Evolutionary conservation across 2,797 vertebrate genomes (phyloP).

Genomic region (Periparus ater): DNA sequence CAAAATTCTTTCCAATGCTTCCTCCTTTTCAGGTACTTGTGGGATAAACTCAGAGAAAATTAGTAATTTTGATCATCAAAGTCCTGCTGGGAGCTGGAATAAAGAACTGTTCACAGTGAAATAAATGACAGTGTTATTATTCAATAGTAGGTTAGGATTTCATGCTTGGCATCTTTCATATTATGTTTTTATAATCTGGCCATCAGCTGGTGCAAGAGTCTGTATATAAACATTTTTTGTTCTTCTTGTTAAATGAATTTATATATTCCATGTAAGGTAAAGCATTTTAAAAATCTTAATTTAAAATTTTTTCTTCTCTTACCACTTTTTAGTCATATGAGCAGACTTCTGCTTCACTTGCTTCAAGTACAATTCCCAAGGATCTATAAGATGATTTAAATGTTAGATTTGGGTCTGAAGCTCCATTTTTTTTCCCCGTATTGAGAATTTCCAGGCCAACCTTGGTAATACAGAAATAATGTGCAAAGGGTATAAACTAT

Average conservation of each 20-base stretch:
- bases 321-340: background rate
- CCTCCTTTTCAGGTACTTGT: background rate
- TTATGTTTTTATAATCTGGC: background rate
- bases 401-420: background rate
- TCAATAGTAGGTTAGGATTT: background rate
- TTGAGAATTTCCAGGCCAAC: background rate
- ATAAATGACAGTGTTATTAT: background rate
- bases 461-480: background rate
- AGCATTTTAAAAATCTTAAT: background rate
- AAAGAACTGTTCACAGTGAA: background rate
- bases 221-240: background rate
- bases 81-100: background rate
- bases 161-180: background rate
- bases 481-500: background rate
- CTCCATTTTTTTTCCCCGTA: background rate
- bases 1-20: background rate
- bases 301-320: background rate
- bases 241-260: background rate
- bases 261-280: background rate
- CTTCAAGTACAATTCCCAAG: background rate
- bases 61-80: background rate
- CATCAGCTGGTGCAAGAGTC: background rate
- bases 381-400: background rate
- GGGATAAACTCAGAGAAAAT: background rate
- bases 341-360: background rate